These are phyloP conservation scores for Spodoptera littoralis DNA, from an alignment of 2,888 invertebrate genomes.

Conservation along the genomic window DNA sequence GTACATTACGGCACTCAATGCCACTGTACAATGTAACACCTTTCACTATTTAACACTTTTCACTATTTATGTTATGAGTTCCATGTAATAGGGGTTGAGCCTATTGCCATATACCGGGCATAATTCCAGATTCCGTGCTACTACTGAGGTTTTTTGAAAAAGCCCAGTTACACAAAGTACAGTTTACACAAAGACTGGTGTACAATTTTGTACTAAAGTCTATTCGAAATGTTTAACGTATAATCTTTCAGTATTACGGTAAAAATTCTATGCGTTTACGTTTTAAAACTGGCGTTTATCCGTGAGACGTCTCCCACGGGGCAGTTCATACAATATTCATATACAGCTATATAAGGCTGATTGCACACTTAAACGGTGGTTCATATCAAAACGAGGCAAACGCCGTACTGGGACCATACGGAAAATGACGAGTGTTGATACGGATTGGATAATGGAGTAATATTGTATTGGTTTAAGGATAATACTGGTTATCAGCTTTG, in stretches of 20 bases:
- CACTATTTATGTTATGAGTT: too few species aligned
- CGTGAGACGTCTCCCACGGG: slow-evolving; percentile 76
- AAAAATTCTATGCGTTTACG: slow-evolving; percentile 74
- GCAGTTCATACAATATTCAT: slow-evolving; percentile 83
- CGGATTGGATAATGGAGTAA: slow-evolving; percentile 18
- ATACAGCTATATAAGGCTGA: slow-evolving; percentile 68
- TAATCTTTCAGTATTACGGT: slow-evolving; percentile 63
- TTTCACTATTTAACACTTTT: too few species aligned
- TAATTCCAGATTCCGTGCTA: too few species aligned
- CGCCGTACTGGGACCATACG: slow-evolving; percentile 39
- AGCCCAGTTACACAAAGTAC: too few species aligned
- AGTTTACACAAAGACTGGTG: background rate
- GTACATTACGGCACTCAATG: too few species aligned
- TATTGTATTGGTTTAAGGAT: background rate
- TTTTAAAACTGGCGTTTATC: slow-evolving; percentile 80
- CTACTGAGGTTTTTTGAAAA: too few species aligned
- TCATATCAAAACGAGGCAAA: slow-evolving; percentile 46
- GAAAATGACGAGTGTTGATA: slow-evolving; percentile 34
- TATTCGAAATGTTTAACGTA: slow-evolving; percentile 27
- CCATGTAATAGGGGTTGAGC: too few species aligned
- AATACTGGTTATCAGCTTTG: background rate
- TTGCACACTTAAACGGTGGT: slow-evolving; percentile 62
- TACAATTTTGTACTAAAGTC: background rate
- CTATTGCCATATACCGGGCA: too few species aligned
- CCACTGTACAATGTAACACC: too few species aligned